Conservation (phyloP, 2,797 vertebrate genomes). For the Benthosema pterotum region DNA sequence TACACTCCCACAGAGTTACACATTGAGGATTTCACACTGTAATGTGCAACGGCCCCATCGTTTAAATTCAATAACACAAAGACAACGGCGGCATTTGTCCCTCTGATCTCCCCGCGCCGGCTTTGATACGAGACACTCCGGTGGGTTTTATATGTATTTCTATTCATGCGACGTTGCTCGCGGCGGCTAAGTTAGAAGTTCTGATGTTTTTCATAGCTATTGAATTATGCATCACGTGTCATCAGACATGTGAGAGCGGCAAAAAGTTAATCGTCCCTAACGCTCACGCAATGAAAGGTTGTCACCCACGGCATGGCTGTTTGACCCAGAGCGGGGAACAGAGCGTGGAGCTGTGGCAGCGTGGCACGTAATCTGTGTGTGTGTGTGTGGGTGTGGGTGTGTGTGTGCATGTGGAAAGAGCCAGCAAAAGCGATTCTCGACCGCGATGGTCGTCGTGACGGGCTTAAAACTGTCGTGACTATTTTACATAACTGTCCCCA, state of each 20-base stretch:
- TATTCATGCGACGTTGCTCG: not conserved
- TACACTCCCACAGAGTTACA: too few relatives aligned
- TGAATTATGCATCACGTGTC: not conserved
- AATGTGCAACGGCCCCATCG: too few relatives aligned
- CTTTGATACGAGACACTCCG: not conserved
- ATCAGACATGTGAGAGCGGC: constrained; percentile 16
- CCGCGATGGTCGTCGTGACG: too few relatives aligned
- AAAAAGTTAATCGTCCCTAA: constrained; percentile 21
- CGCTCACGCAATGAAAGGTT: constrained; percentile 23
- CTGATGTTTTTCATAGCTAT: constrained; percentile 8
- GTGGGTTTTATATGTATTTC: not conserved
- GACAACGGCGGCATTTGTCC: constrained; percentile 5
- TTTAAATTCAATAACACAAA: constrained; percentile 24
- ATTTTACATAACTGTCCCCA: too few relatives aligned
- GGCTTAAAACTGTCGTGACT: too few relatives aligned
- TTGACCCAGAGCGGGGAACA: constrained; percentile 19
- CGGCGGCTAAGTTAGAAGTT: not conserved
- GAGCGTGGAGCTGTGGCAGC: constrained; percentile 5
- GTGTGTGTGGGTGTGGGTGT: too few relatives aligned
- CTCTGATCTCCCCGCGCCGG: not conserved
- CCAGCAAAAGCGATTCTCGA: too few relatives aligned
- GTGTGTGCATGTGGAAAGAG: too few relatives aligned
- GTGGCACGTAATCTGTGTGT: constrained; percentile 7
- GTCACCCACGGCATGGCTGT: constrained; percentile 11
- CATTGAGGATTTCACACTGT: too few relatives aligned